Evolutionary conservation across 2,888 invertebrate genomes (phyloP), one percentile per base, ranked within the genome.

Genomic region (Perizoma flavofasciatum): DNA sequence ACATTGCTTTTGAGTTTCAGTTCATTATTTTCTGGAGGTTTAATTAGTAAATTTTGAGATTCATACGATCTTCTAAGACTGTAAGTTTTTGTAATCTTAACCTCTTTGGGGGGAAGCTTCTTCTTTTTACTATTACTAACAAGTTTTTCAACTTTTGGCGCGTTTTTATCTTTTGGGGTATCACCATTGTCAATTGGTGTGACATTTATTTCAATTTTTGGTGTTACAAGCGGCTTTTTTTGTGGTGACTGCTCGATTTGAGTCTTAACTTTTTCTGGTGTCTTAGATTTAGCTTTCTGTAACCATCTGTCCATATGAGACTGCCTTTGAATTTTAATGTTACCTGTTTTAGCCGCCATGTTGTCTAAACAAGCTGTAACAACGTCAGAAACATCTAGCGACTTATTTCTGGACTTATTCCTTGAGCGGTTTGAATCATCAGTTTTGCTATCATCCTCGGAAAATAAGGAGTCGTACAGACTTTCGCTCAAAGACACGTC

Each of bases 271-370:
- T 92, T 92, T 60, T 92, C 92, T 51, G 92, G 92, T 0, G 92
- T 91, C 73, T 91, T 92, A 1, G 92, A 89, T 63, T 92, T 92
- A 0, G 92, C 92, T 76, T 92, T 92, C 51, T 90, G 88, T 6
- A 92, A 72, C 92, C 92, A 92, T 45, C 88, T 79, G 59, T 92
- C 92, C 92, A 92, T 92, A 59, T 92, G 92, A 0, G 92, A 90
- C 67, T 92, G 92, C 59, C 77, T 86, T 72, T 91, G 88, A 6
- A 92, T 90, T 69, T 86, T 89, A 0, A 86, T 86, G n/a, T 89
- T 89, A 34, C 92, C 92, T 35, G 89, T 86, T 76, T 91, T 92
- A 4, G 91, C 90, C 0, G 89, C 92, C 86, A 92, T 92, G 65
- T 89, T 89, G 61, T 92, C 92, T 0, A 92, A 76, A 58, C 92